Base-by-base conservation (phyloP, 37 sponge, comb jelly and placozoan species). In the Axinella damicornis region DNA sequence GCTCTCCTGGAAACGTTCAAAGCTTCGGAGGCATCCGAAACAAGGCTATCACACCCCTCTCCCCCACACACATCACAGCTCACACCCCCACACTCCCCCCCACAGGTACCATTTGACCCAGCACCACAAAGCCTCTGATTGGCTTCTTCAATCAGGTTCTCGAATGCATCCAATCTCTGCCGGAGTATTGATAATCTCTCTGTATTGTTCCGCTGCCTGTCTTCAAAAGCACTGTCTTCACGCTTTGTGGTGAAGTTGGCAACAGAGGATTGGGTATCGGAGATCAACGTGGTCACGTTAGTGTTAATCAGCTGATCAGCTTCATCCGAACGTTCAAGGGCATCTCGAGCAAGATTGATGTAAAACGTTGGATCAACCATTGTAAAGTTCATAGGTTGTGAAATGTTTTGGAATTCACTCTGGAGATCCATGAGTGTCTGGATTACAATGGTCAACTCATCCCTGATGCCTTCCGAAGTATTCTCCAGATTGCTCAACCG, bases 21-120 rank as follows among this genome's bases (percentile, higher is more conserved):
- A 61, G 62, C 62, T 14, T 61, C 14, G 25, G 62, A 22, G 22
- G 62, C 62, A 61, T 25, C 25, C 62, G 62, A 22, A 27, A 61
- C 62, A 22, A 61, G 35, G 27, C 35, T 68, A 5, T 68, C 69
- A 68, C 69, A 68, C 35, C 59, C 77, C 31, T 37, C 64, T 20
- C 31, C 76, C 27, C 80, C 79, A 74, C 91, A 90, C 16, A 34
- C 53, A 19, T 34, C 78, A 89, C 89, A 72, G 28, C 73, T 27
- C 2, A 64, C 58, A 37, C 82, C 82, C 2, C 74, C 75, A 79
- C 87, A 86, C n/a, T 59, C 73, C 11, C 18, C 65, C 46, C 4
- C 46, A 64, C 84, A 83, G 5, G 68, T 69, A 35, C 46, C 57
- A 57, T 57, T 32, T 2, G 0, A 34, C 13, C 46, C 71, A 31